Base-by-base conservation (phyloP, 2,113 vertebrate species). In the Abramis brama region DNA sequence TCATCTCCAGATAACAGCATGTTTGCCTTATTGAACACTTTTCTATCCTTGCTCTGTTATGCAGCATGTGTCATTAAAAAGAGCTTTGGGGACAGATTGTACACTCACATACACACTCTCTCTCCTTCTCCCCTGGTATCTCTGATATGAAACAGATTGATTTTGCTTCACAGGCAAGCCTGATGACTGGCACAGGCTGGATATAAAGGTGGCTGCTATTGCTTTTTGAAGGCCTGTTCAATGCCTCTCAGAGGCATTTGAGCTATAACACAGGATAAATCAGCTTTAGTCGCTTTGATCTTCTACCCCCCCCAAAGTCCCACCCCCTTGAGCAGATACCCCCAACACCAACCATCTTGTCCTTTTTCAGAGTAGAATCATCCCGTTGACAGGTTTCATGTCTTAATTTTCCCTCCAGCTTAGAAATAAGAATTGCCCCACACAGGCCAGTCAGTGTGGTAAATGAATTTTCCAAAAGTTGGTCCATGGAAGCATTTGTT, bases 91-190 rank as follows among this genome's bases (percentile, higher is more conserved):
- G 64, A 59, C 55, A 59, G 79, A 79, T 59, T 57, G 45, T 68
- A 45, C 59, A 43, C 71, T 82, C 77, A 36, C 50, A 80, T 82
- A 80, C 60, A 64, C 86, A 25, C 85, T 25, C 27, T 21, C 60
- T 85, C 64, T 33, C 77, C 59, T 79, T 79, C 82, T 88, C 81
- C 92, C 83, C 85, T 77, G 87, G 86, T 89, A 83, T 33, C 88
- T 92, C 82, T 88, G 88, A 92, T 93, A 94, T 93, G 92, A 94
- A 93, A 92, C 88, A 91, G 92, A 94, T 93, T 93, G 94, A 94
- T 95, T 95, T 95, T 92, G 92, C 92, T 93, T 94, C 92, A 91
- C 83, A 86, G 86, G 55, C 91, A 86, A 89, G 90, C 89, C 91
- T 89, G 92, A 92, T 93, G 93, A 94, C 93, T 92, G 91, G 89